Evolutionary conservation across 2,888 invertebrate genomes (phyloP), one percentile per base, ranked within the genome.

Genomic region (Campoplex capitator): DNA sequence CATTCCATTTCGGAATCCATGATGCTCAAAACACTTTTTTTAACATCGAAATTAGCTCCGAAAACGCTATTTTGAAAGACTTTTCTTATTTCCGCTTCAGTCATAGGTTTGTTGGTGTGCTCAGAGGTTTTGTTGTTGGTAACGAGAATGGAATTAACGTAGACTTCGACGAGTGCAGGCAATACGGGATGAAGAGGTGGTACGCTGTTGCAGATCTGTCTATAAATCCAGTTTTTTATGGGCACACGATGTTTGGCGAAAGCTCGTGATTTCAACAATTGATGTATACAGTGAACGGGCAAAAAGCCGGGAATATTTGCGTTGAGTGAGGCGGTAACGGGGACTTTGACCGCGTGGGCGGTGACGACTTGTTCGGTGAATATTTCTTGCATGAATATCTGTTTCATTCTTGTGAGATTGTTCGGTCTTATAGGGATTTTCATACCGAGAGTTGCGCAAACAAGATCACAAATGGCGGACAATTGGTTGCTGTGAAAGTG

Each of bases 311-410:
- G 96, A 92, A 98, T 97, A 90, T 97, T 97, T 56, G 98, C 98
- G 94, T 97, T 99, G 32, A 99, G 95, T 91, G 97, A 97, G 0
- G 96, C 96, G 0, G 99, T 99, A 0, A 99, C 99, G 0, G 99
- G 98, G 0, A 99, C 99, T 93, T 98, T 98, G 0, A 99, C 98
- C 0, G 99, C 99, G 95, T 99, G 99, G 0, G 98, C 96, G 4
- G 99, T 98, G 0, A 99, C 98, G 56, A 98, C 98, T 96, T 99
- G 98, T 94, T 99, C 99, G 0, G 99, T 99, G 93, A 99, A 99
- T 89, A 99, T 98, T 94, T 99, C 99, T 92, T 98, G 98, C 0
- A 98, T 99, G 93, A 99, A 99, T 51, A 99, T 97, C 92, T 98
- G 97, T 93, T 98, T 98, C 95, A 98, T 98, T 80, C 98, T 96